phyloP scores from a whole-genome alignment of 2,797 vertebrate species.

The Streptopelia turtur region DNA sequence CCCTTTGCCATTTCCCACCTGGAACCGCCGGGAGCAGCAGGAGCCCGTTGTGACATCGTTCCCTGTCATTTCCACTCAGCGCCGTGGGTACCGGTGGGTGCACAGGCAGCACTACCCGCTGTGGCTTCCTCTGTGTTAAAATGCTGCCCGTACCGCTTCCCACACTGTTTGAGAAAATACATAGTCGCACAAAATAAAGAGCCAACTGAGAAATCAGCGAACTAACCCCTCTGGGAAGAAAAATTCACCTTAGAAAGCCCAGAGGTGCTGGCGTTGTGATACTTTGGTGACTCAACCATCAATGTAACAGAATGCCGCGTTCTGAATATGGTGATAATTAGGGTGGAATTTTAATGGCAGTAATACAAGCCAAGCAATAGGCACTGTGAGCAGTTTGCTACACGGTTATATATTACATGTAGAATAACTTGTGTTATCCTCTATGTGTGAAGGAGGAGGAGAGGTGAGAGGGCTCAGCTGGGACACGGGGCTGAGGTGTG shows the following conservation, averaged over 20 bases:
- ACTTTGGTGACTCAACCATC: neutral
- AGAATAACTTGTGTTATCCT: neutral
- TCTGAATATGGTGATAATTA: neutral
- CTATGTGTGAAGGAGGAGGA: neutral
- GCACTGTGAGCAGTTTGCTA: neutral
- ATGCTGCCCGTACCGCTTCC: accelerated
- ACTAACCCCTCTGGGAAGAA: neutral
- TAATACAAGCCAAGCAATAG: neutral
- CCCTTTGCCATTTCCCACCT: neutral
- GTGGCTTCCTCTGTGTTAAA: neutral
- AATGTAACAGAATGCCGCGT: neutral
- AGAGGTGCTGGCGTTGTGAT: neutral
- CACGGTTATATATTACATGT: accelerated
- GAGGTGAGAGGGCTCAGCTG: neutral
- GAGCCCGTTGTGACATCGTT: accelerated
- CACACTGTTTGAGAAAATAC: neutral
- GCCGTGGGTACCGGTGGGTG: neutral
- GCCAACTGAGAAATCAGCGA: neutral
- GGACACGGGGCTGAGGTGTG: neutral
- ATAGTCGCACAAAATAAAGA: neutral
- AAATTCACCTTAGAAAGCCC: neutral
- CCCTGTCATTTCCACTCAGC: neutral
- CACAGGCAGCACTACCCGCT: neutral
- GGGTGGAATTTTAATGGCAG: neutral
- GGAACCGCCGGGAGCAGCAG: neutral